phyloP scores from a whole-genome alignment of 2,113 vertebrate species.

The Corvus moneduloides region DNA sequence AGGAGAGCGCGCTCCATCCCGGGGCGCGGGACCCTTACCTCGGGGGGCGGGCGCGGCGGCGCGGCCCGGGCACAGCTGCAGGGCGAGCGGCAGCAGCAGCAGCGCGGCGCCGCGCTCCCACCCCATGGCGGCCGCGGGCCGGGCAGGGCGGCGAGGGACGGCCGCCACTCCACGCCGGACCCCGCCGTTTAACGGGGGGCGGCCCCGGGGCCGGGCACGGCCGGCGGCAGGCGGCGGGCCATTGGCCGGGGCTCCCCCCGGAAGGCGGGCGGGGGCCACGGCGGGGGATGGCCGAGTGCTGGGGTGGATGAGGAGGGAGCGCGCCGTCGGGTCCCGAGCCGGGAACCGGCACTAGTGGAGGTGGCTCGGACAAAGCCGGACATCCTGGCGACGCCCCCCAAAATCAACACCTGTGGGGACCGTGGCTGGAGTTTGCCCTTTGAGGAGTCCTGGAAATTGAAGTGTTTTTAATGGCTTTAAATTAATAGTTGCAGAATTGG shows the following conservation, averaged over 20 bases:
- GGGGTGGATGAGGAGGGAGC: not conserved
- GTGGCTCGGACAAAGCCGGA: no score
- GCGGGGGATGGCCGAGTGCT: not conserved
- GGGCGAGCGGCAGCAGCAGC: slow-evolving; percentile 72
- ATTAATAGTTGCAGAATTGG: not conserved
- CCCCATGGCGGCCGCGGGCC: not conserved
- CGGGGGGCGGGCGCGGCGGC: slow-evolving; percentile 72
- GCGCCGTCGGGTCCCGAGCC: rapidly evolving
- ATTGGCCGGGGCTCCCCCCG: no score
- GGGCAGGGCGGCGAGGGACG: not conserved
- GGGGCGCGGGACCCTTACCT: slow-evolving; percentile 73
- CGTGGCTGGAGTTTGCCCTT: not conserved
- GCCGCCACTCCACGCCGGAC: not conserved
- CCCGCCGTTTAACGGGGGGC: not conserved
- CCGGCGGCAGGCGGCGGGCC: not conserved
- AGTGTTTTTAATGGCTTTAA: not conserved
- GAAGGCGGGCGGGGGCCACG: not conserved
- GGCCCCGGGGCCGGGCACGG: not conserved
- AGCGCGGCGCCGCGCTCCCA: not conserved
- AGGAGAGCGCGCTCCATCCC: no score
- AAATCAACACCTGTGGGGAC: not conserved
- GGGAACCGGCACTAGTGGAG: rapidly evolving
- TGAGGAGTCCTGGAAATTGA: not conserved
- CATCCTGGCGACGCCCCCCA: no score
- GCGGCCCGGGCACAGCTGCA: slow-evolving; percentile 71